Base-by-base conservation (phyloP, 2,888 invertebrate genomes). In the Pyralis farinalis region DNA sequence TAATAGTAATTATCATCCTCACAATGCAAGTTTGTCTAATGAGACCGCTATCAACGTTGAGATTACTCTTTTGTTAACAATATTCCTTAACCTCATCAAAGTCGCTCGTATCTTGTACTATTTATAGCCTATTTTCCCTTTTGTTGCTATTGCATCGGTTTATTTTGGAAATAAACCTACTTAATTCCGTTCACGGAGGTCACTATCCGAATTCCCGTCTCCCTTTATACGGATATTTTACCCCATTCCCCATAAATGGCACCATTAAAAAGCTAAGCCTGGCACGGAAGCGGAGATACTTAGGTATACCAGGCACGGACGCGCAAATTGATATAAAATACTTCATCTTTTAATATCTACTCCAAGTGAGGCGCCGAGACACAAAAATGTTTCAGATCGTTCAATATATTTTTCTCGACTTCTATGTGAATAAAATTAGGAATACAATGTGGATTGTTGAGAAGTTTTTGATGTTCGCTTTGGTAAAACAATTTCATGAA, bases 241-340 rank as follows among this genome's bases (percentile, higher is more conserved):
- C 72, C 70, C 65, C 67, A 63, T 70, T 70, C 60, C 53, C 70
- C 72, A 71, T 79, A 82, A 84, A 83, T 74, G 74, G 72, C 54
- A 54, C 72, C 75, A 80, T 85, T 82, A 83, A 81, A 80, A 80
- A 72, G 74, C 80, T 72, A 73, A 79, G 71, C 73, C 71, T 64
- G 63, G 55, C 49, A 44, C 52, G 66, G 66, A 63, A 70, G 63
- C 59, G 61, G 70, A 59, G 65, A 74, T 76, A 66, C 79, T 84
- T 82, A 76, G 80, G 74, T 83, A 85, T 81, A 80, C 83, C 77
- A 74, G 62, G 81, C 84, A 83, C 82, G 84, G 70, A 69, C 77
- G 77, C 74, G 72, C 76, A 84, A 84, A 84, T 84, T 83, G 85
- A 83, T 81, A 83, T 83, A 82, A 80, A 82, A 81, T 81, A 75